Evolutionary conservation across 2,797 vertebrate genomes (phyloP).

Genomic region (Dermochelys coriacea): DNA sequence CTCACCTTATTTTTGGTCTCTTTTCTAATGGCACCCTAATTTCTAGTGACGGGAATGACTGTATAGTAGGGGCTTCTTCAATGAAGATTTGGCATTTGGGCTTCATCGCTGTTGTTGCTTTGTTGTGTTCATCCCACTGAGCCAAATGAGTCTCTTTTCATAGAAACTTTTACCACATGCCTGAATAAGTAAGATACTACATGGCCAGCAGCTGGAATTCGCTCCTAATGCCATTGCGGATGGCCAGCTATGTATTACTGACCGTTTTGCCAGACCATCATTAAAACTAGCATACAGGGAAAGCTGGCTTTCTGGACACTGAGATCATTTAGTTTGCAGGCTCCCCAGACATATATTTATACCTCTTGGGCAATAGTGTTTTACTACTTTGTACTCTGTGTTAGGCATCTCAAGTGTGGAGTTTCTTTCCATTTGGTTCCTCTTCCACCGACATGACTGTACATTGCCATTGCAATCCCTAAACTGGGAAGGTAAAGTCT

Average conservation of each 20-base stretch:
- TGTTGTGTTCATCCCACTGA: constrained; percentile 16
- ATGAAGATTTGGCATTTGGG: background rate
- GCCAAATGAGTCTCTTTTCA: constrained; percentile 25
- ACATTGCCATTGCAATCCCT: background rate
- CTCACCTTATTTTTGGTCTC: background rate
- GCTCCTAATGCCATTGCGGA: background rate
- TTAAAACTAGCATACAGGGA: background rate
- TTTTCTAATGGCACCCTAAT: background rate
- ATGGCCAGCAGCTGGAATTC: accelerated
- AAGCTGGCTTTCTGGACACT: background rate
- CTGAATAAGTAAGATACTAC: background rate
- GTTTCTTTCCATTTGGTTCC: constrained; percentile 31
- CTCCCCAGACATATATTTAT: background rate
- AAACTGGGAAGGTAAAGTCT: background rate
- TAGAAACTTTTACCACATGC: constrained; percentile 7
- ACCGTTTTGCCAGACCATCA: background rate
- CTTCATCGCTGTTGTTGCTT: constrained; percentile 23
- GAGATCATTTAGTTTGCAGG: background rate
- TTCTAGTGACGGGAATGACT: background rate
- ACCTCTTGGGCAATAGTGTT: background rate
- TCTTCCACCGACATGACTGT: background rate
- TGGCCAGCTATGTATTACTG: background rate
- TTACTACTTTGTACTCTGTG: background rate
- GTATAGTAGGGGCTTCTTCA: background rate
- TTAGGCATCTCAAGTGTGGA: background rate